Conservation (phyloP, 2,888 invertebrate genomes). For the Drosophila robusta region DNA sequence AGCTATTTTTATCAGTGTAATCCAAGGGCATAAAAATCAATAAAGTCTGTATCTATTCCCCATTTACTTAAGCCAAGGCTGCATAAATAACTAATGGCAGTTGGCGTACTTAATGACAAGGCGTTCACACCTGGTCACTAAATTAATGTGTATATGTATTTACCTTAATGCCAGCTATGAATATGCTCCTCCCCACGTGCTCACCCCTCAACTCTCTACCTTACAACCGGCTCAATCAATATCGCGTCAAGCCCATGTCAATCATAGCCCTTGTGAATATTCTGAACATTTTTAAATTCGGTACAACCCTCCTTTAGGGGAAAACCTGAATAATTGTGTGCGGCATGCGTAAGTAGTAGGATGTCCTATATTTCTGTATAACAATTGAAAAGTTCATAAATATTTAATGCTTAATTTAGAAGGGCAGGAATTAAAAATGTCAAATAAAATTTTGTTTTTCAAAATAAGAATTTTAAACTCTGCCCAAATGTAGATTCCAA, state of each 20-base stretch:
- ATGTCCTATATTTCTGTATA: too few relatives aligned
- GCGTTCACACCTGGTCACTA: slow-evolving; percentile 43
- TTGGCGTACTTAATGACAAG: slow-evolving; percentile 30
- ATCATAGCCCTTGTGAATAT: slow-evolving; percentile 28
- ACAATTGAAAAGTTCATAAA: too few relatives aligned
- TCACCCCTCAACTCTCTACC: neutral
- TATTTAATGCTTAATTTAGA: too few relatives aligned
- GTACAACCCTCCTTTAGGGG: neutral
- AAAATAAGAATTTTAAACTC: too few relatives aligned
- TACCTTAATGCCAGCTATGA: slow-evolving; percentile 12
- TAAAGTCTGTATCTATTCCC: slow-evolving; percentile 26
- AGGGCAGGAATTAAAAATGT: too few relatives aligned
- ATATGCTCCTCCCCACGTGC: neutral
- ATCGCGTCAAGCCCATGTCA: slow-evolving; percentile 50
- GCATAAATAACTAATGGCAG: slow-evolving; percentile 31
- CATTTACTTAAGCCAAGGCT: slow-evolving; percentile 11
- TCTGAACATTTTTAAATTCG: slow-evolving; percentile 32
- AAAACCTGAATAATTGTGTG: slow-evolving; percentile 32
- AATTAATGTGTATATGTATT: slow-evolving; percentile 24
- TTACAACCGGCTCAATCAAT: slow-evolving; percentile 40
- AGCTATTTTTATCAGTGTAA: slow-evolving; percentile 20
- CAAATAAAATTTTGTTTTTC: too few relatives aligned
- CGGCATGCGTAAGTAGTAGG: too few relatives aligned
- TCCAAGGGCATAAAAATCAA: slow-evolving; percentile 38
- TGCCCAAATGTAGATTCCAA: too few relatives aligned